Conservation (phyloP, 1,140 invertebrate species). For the Oryctes rhinoceros region DNA sequence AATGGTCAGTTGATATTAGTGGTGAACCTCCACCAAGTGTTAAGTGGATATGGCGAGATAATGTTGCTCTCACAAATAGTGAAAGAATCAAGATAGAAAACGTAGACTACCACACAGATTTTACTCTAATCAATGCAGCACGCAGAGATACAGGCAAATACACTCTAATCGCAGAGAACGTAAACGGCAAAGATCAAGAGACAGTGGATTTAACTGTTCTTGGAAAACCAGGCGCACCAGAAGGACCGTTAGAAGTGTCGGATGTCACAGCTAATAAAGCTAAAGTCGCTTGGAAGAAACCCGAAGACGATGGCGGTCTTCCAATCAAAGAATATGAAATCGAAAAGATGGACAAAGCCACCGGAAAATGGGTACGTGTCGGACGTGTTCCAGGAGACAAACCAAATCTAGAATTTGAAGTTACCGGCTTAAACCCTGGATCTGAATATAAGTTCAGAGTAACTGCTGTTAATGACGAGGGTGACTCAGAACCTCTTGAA, state of each 20-base stretch:
- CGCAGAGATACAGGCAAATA: constrained; percentile 93
- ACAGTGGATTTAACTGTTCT: constrained; percentile 92
- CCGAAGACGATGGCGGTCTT: constrained; percentile 91
- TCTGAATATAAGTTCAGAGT: constrained; percentile 97
- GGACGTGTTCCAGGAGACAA: constrained; percentile 79
- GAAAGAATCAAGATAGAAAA: constrained; percentile 91
- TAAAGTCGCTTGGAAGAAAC: constrained; percentile 89
- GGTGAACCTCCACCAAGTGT: constrained; percentile 89
- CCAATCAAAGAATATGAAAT: constrained; percentile 95
- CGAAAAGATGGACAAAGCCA: constrained; percentile 92
- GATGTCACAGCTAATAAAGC: constrained; percentile 88
- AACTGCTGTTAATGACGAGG: constrained; percentile 94
- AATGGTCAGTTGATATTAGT: constrained; percentile 89
- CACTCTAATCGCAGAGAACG: constrained; percentile 87
- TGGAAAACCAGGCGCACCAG: constrained; percentile 84
- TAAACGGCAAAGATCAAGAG: constrained; percentile 87
- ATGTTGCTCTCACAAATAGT: constrained; percentile 80
- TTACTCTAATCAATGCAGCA: constrained; percentile 81
- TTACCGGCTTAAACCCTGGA: constrained; percentile 89
- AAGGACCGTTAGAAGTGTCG: constrained; percentile 88
- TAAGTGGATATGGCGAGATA: constrained; percentile 88
- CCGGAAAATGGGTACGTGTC: constrained; percentile 89
- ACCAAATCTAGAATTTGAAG: constrained; percentile 81
- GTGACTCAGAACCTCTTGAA: constrained; percentile 92
- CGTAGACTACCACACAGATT: constrained; percentile 90